A percentile compares a stretch with the other conserved stretches of the same genome.
These are phyloP conservation scores for Cephonodes hylas DNA, from an alignment of 2,888 invertebrate species.

Conservation along the genomic window DNA sequence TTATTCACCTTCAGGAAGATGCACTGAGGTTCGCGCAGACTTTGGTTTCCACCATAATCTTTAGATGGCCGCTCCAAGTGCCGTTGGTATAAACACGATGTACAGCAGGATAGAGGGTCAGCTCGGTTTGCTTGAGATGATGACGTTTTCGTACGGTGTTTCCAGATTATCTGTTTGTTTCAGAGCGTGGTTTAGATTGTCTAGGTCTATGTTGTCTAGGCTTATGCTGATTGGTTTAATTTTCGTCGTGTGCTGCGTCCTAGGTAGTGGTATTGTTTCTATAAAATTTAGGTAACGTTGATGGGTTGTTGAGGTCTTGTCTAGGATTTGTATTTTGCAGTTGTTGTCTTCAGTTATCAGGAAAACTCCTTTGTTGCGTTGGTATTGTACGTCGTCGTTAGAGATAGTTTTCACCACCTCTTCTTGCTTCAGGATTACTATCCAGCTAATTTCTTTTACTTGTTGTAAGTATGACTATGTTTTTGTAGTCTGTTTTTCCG, in stretches of 20 bases:
- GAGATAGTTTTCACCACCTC: constrained; percentile 29
- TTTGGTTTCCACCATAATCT: no score
- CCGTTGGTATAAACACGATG: no score
- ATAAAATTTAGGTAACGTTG: constrained; percentile 19
- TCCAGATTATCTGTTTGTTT: no score
- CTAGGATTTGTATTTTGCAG: constrained; percentile 22
- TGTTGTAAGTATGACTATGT: constrained; percentile 28
- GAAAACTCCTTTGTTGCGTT: constrained; percentile 24
- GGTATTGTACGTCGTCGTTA: constrained; percentile 26
- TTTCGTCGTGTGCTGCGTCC: constrained; percentile 19
- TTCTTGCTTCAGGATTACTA: constrained; percentile 28
- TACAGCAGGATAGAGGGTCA: no score
- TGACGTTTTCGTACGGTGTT: no score
- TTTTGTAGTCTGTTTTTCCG: constrained; percentile 18
- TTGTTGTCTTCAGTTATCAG: constrained; percentile 25
- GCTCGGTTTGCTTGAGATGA: no score
- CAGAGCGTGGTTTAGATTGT: no score
- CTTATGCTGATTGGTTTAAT: constrained; percentile 16
- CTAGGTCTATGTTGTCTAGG: constrained; percentile 21
- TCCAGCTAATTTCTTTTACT: constrained; percentile 33
- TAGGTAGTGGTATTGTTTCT: constrained; percentile 27
- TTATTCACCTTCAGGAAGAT: constrained; percentile 15
- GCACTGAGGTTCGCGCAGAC: no score
- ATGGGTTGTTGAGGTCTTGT: constrained; percentile 21
- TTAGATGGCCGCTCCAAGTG: no score